Conservation (phyloP, 2,888 invertebrate genomes). For the Lasioglossum morio region DNA sequence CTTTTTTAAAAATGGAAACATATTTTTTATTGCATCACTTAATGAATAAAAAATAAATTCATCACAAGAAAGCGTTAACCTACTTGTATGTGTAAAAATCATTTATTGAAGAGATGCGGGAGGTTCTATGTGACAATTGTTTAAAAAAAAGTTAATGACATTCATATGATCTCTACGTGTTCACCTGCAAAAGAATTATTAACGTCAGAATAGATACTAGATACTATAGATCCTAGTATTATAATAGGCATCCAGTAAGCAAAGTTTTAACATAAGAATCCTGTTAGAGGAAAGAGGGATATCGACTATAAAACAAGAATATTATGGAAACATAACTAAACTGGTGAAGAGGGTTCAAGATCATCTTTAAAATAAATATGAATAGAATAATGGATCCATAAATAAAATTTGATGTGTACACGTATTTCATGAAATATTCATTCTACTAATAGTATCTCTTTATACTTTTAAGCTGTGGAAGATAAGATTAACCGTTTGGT, state of each 20-base stretch:
- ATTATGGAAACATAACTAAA: neutral
- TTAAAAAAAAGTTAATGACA: no score
- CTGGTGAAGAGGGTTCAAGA: neutral
- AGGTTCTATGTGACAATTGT: no score
- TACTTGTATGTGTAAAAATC: no score
- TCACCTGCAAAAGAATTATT: no score
- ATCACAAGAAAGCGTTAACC: no score
- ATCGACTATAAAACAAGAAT: neutral
- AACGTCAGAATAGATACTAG: no score
- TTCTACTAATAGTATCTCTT: neutral
- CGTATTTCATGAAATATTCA: neutral
- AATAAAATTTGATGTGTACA: neutral
- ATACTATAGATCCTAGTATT: no score
- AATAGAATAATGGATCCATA: neutral
- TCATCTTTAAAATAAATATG: neutral
- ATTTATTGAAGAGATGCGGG: no score
- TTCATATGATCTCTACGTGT: no score
- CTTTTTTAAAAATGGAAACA: no score
- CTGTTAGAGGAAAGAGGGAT: neutral
- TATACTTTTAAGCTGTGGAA: neutral
- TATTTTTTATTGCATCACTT: no score
- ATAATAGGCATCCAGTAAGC: neutral
- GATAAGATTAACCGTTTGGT: slow-evolving; percentile 12
- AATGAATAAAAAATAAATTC: no score
- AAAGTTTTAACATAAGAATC: neutral